phyloP scores from a whole-genome alignment of 1,140 invertebrate genomes.

The Homalodisca vitripennis region DNA sequence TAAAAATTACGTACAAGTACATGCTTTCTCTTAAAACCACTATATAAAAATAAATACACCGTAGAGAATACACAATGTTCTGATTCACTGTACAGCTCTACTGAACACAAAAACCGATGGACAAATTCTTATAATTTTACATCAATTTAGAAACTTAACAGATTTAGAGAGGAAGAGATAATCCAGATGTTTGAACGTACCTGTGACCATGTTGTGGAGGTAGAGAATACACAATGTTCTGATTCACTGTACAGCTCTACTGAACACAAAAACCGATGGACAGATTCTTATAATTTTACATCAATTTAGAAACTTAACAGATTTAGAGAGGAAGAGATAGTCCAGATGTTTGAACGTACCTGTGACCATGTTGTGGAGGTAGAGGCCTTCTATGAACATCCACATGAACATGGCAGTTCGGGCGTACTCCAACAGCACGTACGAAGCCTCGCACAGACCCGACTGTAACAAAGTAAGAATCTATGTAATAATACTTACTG shows the following conservation, averaged over 20 bases:
- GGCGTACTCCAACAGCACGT: conserved; percentile 80
- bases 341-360: conserved; percentile 45
- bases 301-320: too few relatives aligned
- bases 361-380: conserved; percentile 83
- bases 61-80: too few relatives aligned
- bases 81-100: too few relatives aligned
- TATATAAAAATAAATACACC: too few relatives aligned
- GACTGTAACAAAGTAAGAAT: conserved; percentile 65
- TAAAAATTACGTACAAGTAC: too few relatives aligned
- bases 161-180: neutral
- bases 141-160: too few relatives aligned
- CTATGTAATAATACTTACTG: too few relatives aligned
- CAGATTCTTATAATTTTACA: too few relatives aligned
- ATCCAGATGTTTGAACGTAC: conserved; percentile 42
- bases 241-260: too few relatives aligned
- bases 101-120: neutral
- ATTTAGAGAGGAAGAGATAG: neutral
- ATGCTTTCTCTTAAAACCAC: too few relatives aligned
- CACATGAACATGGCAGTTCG: conserved; percentile 90
- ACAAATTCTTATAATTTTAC: too few relatives aligned
- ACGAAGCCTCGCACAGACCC: conserved; percentile 74
- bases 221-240: too few relatives aligned
- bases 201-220: conserved; percentile 82
- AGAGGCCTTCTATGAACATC: conserved; percentile 92
- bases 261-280: neutral